phyloP scores from a whole-genome alignment of 1,140 invertebrate genomes.

The Drosophila baimaii region DNA sequence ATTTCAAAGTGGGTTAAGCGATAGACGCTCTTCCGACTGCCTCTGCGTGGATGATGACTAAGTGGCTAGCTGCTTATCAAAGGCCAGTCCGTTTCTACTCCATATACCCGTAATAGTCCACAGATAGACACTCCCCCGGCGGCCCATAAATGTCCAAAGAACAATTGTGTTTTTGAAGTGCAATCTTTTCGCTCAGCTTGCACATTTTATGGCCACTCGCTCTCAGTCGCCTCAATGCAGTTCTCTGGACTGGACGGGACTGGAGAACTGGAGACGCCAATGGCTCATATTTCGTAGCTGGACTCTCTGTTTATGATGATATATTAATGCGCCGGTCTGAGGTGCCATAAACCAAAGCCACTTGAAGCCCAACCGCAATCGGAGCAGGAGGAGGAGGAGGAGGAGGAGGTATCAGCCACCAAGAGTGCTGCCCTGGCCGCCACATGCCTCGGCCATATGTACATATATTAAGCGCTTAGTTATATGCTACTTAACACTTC shows the following conservation, averaged over 20 bases:
- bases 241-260: not conserved
- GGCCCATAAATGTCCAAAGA: slow-evolving; percentile 43
- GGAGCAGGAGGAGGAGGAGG: not conserved
- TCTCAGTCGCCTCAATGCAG: slow-evolving; percentile 13
- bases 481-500: slow-evolving; percentile 70
- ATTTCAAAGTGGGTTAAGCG: not conserved
- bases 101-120: not conserved
- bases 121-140: slow-evolving; percentile 9
- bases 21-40: slow-evolving; percentile 11
- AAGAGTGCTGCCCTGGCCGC: slow-evolving; percentile 38
- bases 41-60: slow-evolving; percentile 25
- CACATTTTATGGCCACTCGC: slow-evolving; percentile 67
- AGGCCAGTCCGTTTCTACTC: slow-evolving; percentile 12
- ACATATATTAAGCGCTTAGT: slow-evolving; percentile 53
- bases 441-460: slow-evolving; percentile 34
- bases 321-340: slow-evolving; percentile 66
- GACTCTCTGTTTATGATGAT: slow-evolving; percentile 70
- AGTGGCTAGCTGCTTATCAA: slow-evolving; percentile 32
- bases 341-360: slow-evolving; percentile 72
- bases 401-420: slow-evolving; percentile 13
- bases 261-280: slow-evolving; percentile 39
- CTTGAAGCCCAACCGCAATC: slow-evolving; percentile 46
- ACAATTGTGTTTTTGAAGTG: slow-evolving; percentile 42
- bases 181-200: slow-evolving; percentile 56
- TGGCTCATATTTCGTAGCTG: slow-evolving; percentile 54